Conservation (phyloP, 2,888 invertebrate species). For the Crocallis elinguaria region DNA sequence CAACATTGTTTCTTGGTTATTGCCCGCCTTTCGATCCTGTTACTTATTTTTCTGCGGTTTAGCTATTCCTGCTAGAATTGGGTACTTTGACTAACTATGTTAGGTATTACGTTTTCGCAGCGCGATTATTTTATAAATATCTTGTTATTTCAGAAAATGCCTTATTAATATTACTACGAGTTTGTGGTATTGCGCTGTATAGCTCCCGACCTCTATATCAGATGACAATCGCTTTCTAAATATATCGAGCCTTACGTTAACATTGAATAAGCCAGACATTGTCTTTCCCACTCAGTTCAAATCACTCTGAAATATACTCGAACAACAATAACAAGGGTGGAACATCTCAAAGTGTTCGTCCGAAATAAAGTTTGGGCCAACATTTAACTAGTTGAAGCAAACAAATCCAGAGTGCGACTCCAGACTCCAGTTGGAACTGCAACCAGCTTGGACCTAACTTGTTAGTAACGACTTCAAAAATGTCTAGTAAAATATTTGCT, state of each 20-base stretch:
- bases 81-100: constrained; percentile 18
- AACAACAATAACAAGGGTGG: constrained; percentile 70
- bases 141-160: no score
- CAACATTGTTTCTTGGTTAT: constrained; percentile 77
- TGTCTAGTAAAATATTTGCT: constrained; percentile 60
- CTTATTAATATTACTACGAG: no score
- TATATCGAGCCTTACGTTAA: constrained; percentile 24
- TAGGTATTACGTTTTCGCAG: background rate
- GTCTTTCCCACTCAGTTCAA: constrained; percentile 37
- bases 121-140: background rate
- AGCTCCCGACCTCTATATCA: background rate
- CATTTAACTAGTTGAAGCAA: constrained; percentile 82
- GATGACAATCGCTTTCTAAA: constrained; percentile 1
- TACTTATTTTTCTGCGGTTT: constrained; percentile 56
- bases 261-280: constrained; percentile 43
- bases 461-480: constrained; percentile 61
- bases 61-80: constrained; percentile 38
- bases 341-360: constrained; percentile 68
- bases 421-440: constrained; percentile 61
- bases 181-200: no score
- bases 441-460: constrained; percentile 56
- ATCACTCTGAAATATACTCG: constrained; percentile 54
- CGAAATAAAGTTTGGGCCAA: constrained; percentile 75
- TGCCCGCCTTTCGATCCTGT: constrained; percentile 62
- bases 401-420: constrained; percentile 72